phyloP scores from a whole-genome alignment of 2,888 invertebrate species.

The Perithous albicinctus region DNA sequence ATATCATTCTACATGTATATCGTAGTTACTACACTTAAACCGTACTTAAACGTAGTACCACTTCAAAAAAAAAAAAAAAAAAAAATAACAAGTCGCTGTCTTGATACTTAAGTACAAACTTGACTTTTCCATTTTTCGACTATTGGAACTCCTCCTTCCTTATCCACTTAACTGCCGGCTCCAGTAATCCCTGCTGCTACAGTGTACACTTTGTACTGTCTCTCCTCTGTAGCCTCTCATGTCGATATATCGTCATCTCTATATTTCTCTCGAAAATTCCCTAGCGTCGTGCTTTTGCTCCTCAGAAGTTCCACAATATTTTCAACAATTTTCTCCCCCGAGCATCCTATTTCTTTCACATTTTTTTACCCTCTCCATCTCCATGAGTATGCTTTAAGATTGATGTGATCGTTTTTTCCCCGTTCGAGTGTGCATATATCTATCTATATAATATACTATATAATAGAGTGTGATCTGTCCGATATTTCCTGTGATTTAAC shows the following conservation, averaged over 20 bases:
- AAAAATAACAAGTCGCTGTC: no score
- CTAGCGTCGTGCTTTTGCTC: background rate
- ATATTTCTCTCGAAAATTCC: background rate
- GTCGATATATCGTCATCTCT: background rate
- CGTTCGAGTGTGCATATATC: conserved; percentile 47
- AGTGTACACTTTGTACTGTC: background rate
- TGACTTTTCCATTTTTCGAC: conserved; percentile 19
- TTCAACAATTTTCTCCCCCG: background rate
- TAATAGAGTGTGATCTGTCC: conserved; percentile 28
- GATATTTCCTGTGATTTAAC: conserved; percentile 30
- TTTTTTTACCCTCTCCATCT: background rate
- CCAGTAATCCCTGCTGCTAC: background rate
- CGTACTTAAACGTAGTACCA: conserved; percentile 4
- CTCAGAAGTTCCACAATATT: background rate
- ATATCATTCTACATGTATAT: background rate
- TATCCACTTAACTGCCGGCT: background rate
- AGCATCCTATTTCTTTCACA: background rate
- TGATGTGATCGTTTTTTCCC: conserved; percentile 45
- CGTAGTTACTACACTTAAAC: background rate
- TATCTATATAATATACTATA: conserved; percentile 1
- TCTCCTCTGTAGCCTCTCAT: background rate
- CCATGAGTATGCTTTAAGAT: conserved; percentile 34
- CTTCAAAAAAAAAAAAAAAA: no score
- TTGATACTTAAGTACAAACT: no score
- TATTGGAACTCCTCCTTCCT: background rate